Base-by-base conservation (phyloP, 2,797 vertebrate genomes). In the Gouania willdenowi region DNA sequence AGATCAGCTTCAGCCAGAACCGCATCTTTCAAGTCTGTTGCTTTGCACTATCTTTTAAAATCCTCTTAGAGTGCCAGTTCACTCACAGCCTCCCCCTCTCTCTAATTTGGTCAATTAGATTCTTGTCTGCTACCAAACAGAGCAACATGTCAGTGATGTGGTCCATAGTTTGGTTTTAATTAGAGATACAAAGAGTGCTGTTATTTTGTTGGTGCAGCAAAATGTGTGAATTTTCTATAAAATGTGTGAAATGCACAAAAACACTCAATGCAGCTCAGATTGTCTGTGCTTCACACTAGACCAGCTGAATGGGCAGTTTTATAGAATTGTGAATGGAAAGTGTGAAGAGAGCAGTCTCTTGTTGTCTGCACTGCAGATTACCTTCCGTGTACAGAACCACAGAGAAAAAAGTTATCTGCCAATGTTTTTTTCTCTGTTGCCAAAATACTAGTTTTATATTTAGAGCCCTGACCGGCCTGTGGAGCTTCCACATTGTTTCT, bases 21-120 rank as follows among this genome's bases (percentile, higher is more conserved):
- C 63, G 70, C 71, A 15, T 39, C 31, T 14, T 39, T 31, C 72
- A 64, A 69, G 49, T 58, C 69, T 50, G 57, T 71, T 63, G 53
- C 62, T 55, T 76, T 79, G 71, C 76, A 64, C 36, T 62, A 36
- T 59, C 53, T 49, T 56, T 54, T 47, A 49, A 68, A 74, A 75
- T 75, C 65, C 29, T 51, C 62, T 59, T 54, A 30, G 50, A 44
- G 48, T 9, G 6, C 32, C 8, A 27, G 11, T 65, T 62, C 57
- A 43, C 47, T 46, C 39, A 11, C 25, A 63, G 5, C 36, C 42
- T 45, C 32, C 50, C 54, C 18, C 48, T 45, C 24, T 69, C 51
- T 47, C 75, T 80, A 82, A 85, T 75, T 77, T 65, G 66, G 64
- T 79, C 66, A 85, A 58, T 82, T 65, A 62, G 63, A 81, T 82